Evolutionary conservation across 2,113 vertebrate species (phyloP).

Genomic region (Brevimyrus niger): DNA sequence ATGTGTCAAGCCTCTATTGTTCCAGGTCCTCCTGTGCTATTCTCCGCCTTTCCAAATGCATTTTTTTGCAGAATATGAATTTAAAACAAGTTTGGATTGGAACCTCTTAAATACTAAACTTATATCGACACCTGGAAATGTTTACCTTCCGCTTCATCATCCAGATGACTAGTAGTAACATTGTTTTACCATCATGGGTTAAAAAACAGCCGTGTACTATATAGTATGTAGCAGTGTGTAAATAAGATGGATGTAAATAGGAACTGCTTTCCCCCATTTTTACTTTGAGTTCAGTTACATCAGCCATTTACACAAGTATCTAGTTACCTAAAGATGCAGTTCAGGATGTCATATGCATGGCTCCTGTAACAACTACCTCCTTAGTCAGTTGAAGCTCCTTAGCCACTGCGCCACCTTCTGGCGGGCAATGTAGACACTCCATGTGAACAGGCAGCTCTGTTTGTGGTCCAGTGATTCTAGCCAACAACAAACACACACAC

Average conservation of each 20-base stretch:
- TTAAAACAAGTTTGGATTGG: background rate
- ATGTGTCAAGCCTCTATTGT: background rate
- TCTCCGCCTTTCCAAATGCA: background rate
- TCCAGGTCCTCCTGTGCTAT: background rate
- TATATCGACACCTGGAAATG: background rate
- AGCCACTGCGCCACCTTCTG: background rate
- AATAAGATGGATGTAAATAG: background rate
- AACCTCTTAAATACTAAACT: background rate
- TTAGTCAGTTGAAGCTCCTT: background rate
- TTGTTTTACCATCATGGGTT: background rate
- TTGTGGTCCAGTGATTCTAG: background rate
- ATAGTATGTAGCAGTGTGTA: background rate
- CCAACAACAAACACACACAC: background rate
- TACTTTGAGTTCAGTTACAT: background rate
- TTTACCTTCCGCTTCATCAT: background rate
- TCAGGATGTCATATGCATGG: background rate
- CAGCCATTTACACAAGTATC: background rate
- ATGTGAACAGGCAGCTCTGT: background rate
- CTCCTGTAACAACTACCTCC: background rate
- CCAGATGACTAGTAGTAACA: background rate
- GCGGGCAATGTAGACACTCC: background rate
- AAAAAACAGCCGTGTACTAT: background rate
- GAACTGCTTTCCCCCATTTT: background rate
- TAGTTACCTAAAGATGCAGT: background rate
- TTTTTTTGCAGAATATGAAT: background rate